phyloP scores from a whole-genome alignment of 2,797 vertebrate genomes.

The Oreortyx pictus region DNA sequence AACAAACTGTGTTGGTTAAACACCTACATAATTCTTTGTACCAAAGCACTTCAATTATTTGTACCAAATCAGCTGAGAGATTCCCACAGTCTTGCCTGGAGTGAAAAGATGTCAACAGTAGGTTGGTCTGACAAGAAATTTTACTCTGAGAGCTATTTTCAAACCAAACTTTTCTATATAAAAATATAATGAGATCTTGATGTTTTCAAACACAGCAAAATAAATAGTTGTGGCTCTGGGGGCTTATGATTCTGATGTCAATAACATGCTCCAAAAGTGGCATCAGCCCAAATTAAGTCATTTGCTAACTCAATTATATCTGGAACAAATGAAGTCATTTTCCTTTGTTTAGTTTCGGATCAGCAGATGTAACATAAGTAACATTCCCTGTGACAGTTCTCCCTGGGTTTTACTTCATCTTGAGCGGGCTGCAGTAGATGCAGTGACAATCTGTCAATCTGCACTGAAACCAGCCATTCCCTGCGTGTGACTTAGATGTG shows the following conservation, averaged over 20 bases:
- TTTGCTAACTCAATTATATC: neutral
- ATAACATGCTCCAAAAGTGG: neutral
- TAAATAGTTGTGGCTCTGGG: neutral
- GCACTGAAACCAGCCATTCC: neutral
- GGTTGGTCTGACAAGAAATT: neutral
- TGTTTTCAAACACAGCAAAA: slow-evolving; percentile 8
- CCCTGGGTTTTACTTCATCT: neutral
- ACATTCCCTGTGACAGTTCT: neutral
- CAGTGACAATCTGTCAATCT: accelerated
- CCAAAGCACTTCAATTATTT: neutral
- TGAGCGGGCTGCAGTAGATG: accelerated
- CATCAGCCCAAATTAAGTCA: neutral
- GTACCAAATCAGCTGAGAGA: neutral
- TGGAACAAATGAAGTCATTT: neutral
- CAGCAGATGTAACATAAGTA: neutral
- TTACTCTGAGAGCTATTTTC: neutral
- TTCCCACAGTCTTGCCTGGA: neutral
- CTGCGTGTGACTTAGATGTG: accelerated
- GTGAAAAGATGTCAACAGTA: neutral
- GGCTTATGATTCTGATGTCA: neutral
- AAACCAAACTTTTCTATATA: neutral
- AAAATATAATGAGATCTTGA: slow-evolving; percentile 13
- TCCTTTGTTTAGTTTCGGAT: neutral
- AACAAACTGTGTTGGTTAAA: neutral
- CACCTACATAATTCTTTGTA: neutral